phyloP scores from a whole-genome alignment of 2,113 vertebrate species.

The Apteryx mantelli region DNA sequence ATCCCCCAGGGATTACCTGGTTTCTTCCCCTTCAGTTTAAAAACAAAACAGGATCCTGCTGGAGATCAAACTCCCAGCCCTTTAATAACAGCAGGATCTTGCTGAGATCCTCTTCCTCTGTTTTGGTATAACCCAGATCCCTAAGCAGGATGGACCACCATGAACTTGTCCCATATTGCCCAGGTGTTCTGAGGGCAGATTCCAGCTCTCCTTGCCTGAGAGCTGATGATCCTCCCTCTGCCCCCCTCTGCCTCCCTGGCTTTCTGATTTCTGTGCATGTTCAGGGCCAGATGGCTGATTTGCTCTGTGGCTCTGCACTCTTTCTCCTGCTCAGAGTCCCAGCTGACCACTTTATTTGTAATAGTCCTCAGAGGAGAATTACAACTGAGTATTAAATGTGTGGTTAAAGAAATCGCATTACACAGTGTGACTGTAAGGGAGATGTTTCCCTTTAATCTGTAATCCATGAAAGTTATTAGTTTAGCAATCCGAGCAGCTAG shows the following conservation, averaged over 20 bases:
- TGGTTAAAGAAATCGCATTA: slow-evolving; percentile 75
- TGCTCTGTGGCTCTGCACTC: not conserved
- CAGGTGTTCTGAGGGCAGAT: not conserved
- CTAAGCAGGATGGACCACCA: not conserved
- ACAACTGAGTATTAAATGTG: slow-evolving; percentile 57
- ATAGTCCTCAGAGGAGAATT: slow-evolving; percentile 66
- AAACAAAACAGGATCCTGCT: not conserved
- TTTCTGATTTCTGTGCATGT: not conserved
- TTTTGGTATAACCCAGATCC: not conserved
- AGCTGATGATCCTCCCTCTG: not conserved
- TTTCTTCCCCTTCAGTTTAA: not conserved
- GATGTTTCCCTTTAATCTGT: slow-evolving; percentile 55
- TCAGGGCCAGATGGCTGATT: slow-evolving; percentile 18
- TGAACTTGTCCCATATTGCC: too few relatives aligned
- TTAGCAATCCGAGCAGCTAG: not conserved
- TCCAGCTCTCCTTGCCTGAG: not conserved
- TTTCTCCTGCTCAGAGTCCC: not conserved
- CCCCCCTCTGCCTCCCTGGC: accelerated
- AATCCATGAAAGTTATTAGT: slow-evolving; percentile 38
- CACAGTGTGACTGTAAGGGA: slow-evolving; percentile 20
- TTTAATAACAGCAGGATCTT: not conserved
- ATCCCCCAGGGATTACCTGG: not conserved
- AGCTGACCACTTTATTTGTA: slow-evolving; percentile 54
- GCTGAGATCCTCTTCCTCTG: not conserved
- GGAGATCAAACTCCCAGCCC: not conserved